Conservation (phyloP, 2,888 invertebrate species). For the Ormyrus rosae region DNA sequence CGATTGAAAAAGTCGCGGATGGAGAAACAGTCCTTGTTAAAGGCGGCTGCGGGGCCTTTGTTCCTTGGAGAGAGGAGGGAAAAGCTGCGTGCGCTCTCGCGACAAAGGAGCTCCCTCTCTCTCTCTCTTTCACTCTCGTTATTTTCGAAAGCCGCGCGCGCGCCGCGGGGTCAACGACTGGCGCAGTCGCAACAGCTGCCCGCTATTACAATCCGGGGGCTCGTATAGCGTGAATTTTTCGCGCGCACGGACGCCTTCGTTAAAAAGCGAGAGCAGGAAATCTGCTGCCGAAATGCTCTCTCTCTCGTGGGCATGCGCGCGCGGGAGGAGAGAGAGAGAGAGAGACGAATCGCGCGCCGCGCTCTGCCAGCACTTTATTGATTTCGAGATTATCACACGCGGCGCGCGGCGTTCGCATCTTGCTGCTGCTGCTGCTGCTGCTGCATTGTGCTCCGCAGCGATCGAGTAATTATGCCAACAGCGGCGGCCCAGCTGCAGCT, state of each 20-base stretch:
- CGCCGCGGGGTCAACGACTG: not conserved
- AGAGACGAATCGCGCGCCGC: conserved; percentile 60
- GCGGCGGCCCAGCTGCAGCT: conserved; percentile 26
- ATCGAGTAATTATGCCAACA: conserved; percentile 59
- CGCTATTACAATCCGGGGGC: not conserved
- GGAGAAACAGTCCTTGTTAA: too few species aligned
- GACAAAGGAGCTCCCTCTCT: too few species aligned
- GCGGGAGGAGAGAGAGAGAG: not conserved
- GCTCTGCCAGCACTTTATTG: conserved; percentile 68
- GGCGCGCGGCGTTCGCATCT: conserved; percentile 57
- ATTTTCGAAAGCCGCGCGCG: not conserved
- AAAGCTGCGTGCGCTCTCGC: too few species aligned
- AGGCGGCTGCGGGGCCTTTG: too few species aligned
- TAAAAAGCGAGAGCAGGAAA: not conserved
- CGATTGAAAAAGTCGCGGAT: too few species aligned
- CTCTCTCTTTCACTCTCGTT: not conserved
- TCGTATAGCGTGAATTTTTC: conserved; percentile 31
- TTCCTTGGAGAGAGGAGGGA: too few species aligned
- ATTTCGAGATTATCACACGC: conserved; percentile 73
- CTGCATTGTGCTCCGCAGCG: conserved; percentile 54
- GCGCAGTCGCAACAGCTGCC: too few species aligned
- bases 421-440: not conserved
- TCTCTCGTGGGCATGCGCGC: conserved; percentile 33
- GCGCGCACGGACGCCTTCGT: conserved; percentile 9
- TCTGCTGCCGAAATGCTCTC: not conserved